These are phyloP conservation scores for Trissonchulus sp. DNA, from an alignment of 2,888 invertebrate species.

Conservation along the genomic window DNA sequence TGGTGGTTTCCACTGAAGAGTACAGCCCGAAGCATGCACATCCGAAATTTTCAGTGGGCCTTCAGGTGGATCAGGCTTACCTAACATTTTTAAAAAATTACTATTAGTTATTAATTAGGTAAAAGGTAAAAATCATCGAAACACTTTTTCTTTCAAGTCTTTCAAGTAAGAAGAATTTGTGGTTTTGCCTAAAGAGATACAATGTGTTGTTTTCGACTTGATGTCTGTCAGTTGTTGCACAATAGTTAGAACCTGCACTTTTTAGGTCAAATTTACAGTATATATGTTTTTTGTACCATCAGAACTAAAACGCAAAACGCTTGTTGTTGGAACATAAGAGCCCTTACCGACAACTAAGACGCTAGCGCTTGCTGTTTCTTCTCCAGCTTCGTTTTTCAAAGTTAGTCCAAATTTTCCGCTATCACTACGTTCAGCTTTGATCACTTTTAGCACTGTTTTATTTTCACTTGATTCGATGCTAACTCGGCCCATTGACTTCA, in stretches of 20 bases:
- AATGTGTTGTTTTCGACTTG: too few species aligned
- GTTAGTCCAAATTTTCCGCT: conserved; percentile 85
- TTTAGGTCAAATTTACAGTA: too few species aligned
- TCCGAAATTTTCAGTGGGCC: conserved; percentile 74
- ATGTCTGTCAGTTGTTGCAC: too few species aligned
- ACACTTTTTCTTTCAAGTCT: too few species aligned
- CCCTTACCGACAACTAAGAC: conserved; percentile 83
- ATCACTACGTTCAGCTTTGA: conserved; percentile 77
- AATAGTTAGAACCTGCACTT: too few species aligned
- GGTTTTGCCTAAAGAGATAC: too few species aligned
- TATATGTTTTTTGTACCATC: too few species aligned
- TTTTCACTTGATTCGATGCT: conserved; percentile 58
- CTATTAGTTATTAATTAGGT: too few species aligned
- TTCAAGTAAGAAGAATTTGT: too few species aligned
- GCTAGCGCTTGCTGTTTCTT: conserved; percentile 81
- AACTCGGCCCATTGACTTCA: conserved; percentile 44
- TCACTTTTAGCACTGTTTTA: conserved; percentile 80
- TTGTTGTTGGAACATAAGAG: too few species aligned
- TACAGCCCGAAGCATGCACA: conserved; percentile 81
- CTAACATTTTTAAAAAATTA: conserved; percentile 52
- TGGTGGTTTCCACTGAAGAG: conserved; percentile 75
- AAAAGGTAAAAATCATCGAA: too few species aligned
- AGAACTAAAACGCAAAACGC: too few species aligned
- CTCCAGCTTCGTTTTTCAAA: conserved; percentile 85
- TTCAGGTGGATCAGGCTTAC: conserved; percentile 77